phyloP scores from a whole-genome alignment of 2,888 invertebrate species.

The Palloptera scutellata region DNA sequence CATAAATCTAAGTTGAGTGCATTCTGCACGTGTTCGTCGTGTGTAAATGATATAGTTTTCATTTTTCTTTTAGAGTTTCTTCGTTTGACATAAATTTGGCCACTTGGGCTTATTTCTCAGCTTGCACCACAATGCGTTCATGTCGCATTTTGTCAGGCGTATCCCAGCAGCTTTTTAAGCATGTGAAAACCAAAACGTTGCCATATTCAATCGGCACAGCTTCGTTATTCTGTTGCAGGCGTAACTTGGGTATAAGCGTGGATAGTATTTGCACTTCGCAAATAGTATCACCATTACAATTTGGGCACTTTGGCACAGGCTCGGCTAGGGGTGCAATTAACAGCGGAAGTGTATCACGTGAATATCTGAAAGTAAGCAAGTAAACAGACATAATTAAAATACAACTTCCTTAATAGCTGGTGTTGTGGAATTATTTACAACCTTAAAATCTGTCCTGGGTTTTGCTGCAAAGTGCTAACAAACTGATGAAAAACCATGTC shows the following conservation, averaged over 20 bases:
- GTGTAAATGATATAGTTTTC: too few relatives aligned
- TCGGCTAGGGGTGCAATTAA: slow-evolving; percentile 74
- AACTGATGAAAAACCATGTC: slow-evolving; percentile 85
- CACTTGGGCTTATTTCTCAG: slow-evolving; percentile 66
- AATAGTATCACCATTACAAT: slow-evolving; percentile 76
- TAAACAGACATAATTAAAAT: not conserved
- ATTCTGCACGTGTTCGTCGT: too few relatives aligned
- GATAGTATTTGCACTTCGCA: slow-evolving; percentile 89
- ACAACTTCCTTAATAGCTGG: not conserved
- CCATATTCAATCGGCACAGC: slow-evolving; percentile 78
- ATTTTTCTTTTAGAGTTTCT: too few relatives aligned
- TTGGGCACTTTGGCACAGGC: slow-evolving; percentile 67
- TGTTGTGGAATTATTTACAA: slow-evolving; percentile 53
- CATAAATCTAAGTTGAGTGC: too few relatives aligned
- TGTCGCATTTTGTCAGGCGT: slow-evolving; percentile 72
- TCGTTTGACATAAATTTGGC: too few relatives aligned
- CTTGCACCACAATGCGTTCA: slow-evolving; percentile 80
- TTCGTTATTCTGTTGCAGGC: slow-evolving; percentile 68
- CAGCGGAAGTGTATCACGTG: slow-evolving; percentile 74
- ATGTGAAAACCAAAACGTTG: slow-evolving; percentile 85
- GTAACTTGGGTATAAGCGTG: slow-evolving; percentile 76
- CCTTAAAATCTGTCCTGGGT: slow-evolving; percentile 86
- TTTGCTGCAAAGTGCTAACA: slow-evolving; percentile 73
- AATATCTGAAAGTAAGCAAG: slow-evolving; percentile 70
- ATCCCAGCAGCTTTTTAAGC: slow-evolving; percentile 85